These are phyloP conservation scores for Heliconius aoede DNA, from an alignment of 2,888 invertebrate species.

Conservation along the genomic window DNA sequence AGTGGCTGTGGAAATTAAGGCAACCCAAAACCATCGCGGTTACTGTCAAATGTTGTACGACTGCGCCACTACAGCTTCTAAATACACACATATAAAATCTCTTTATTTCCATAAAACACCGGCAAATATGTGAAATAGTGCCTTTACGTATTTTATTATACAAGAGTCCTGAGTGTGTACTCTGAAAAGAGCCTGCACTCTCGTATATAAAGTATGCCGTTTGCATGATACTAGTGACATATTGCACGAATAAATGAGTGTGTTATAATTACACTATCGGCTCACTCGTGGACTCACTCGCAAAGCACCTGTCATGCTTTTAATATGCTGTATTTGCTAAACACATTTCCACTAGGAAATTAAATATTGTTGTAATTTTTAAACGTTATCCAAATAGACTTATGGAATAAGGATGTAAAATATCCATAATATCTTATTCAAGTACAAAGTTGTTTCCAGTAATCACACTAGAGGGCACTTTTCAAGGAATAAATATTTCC, in stretches of 20 bases:
- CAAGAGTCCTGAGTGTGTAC: constrained; percentile 9
- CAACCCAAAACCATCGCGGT: too few species aligned
- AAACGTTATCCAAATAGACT: too few species aligned
- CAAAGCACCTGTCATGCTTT: too few species aligned
- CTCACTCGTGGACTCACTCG: too few species aligned
- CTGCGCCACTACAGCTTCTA: not conserved
- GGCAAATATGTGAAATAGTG: not conserved
- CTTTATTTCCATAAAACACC: not conserved
- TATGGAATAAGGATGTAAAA: too few species aligned
- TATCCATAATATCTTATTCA: too few species aligned
- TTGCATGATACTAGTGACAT: not conserved
- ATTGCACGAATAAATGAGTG: not conserved
- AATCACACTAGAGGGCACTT: constrained; percentile 4
- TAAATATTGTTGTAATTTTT: too few species aligned
- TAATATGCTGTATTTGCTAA: too few species aligned
- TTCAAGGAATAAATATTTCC: constrained; percentile 14
- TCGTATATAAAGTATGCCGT: not conserved
- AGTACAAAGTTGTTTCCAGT: too few species aligned
- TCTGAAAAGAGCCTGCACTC: constrained; percentile 1
- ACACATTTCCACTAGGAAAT: too few species aligned
- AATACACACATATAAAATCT: not conserved
- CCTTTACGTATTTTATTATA: constrained; percentile 1
- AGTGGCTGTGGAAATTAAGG: too few species aligned
- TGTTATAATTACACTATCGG: not conserved
- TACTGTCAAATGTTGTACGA: too few species aligned